phyloP scores from a whole-genome alignment of 1,140 invertebrate genomes.

The Rhynchophorus ferrugineus region DNA sequence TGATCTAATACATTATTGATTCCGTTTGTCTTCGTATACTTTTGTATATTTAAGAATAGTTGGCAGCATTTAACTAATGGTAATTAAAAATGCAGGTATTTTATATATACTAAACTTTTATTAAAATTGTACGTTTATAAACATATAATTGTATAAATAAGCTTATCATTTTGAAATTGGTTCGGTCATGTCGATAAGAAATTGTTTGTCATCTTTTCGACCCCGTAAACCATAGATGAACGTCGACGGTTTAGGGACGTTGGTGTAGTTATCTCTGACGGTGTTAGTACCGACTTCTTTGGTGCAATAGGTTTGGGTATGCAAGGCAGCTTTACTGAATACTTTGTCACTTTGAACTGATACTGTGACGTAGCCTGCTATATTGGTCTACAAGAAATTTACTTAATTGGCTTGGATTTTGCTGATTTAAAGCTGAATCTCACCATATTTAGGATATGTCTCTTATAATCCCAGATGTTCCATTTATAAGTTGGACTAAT shows the following conservation, averaged over 20 bases:
- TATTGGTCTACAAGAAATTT: slow-evolving; percentile 44
- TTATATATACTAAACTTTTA: too few relatives aligned
- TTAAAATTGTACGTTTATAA: too few relatives aligned
- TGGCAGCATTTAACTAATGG: too few relatives aligned
- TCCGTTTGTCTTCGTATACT: too few relatives aligned
- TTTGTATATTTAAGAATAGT: too few relatives aligned
- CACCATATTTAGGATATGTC: slow-evolving; percentile 33
- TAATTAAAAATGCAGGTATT: too few relatives aligned
- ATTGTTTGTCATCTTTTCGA: slow-evolving; percentile 41
- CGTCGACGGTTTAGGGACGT: slow-evolving; percentile 42
- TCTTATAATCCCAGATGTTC: slow-evolving; percentile 67
- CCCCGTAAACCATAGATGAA: slow-evolving; percentile 52
- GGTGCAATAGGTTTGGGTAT: slow-evolving; percentile 46
- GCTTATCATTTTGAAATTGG: slow-evolving; percentile 30
- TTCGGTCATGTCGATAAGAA: slow-evolving; percentile 36
- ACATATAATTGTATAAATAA: background rate
- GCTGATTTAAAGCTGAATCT: too few relatives aligned
- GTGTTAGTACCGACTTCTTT: slow-evolving; percentile 49
- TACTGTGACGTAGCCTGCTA: slow-evolving; percentile 49
- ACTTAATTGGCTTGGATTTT: background rate
- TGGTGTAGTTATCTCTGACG: slow-evolving; percentile 45
- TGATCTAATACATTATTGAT: too few relatives aligned
- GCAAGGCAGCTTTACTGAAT: slow-evolving; percentile 44
- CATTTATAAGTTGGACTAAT: slow-evolving; percentile 63
- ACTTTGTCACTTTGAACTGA: slow-evolving; percentile 55